phyloP scores from a whole-genome alignment of 2,797 vertebrate genomes.

The Botia almorhae region DNA sequence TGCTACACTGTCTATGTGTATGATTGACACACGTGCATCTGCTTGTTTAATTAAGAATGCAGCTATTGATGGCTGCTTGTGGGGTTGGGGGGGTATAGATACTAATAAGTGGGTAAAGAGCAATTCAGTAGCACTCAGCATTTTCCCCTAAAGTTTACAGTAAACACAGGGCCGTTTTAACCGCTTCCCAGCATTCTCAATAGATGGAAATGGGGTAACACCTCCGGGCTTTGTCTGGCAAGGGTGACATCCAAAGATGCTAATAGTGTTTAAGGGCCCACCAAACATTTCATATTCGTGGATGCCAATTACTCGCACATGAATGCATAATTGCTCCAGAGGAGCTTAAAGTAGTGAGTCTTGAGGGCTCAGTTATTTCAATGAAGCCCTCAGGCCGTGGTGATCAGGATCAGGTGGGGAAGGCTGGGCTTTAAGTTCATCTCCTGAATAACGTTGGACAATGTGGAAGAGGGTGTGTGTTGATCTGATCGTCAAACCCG shows the following conservation, averaged over 20 bases:
- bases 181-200: conserved; percentile 66
- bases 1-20: conserved; percentile 23
- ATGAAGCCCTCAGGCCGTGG: conserved; percentile 39
- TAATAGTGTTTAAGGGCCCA: conserved; percentile 69
- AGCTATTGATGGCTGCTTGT: conserved; percentile 34
- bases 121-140: conserved; percentile 56
- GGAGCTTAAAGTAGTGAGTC: conserved; percentile 72
- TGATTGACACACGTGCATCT: conserved; percentile 45
- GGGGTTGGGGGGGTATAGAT: conserved; percentile 9
- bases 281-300: conserved; percentile 80
- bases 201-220: conserved; percentile 77
- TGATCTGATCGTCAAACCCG: conserved; percentile 35
- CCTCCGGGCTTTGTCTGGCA: conserved; percentile 72
- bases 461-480: conserved; percentile 37
- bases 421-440: conserved; percentile 39
- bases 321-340: conserved; percentile 76
- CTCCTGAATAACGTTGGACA: conserved; percentile 49
- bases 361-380: conserved; percentile 62
- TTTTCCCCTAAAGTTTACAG: conserved; percentile 69
- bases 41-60: conserved; percentile 45
- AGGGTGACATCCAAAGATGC: conserved; percentile 62
- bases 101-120: conserved; percentile 51
- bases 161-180: conserved; percentile 72
- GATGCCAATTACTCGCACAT: conserved; percentile 72
- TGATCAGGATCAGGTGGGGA: conserved; percentile 41